Base-by-base conservation (phyloP, 2,888 invertebrate genomes). In the Encarsia formosa region DNA sequence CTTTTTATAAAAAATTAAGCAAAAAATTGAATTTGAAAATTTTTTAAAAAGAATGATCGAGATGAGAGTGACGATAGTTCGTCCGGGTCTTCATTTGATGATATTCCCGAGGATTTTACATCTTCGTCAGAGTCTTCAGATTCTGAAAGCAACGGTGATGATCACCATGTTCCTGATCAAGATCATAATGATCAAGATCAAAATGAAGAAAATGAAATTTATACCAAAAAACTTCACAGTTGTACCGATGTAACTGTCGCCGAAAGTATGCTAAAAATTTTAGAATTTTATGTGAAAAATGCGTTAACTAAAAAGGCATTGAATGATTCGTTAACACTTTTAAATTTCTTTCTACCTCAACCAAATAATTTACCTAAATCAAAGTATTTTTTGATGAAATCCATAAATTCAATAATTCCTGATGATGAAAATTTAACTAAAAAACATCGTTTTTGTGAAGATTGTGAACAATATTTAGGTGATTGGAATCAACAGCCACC, bases 331-430 rank as follows among this genome's bases (percentile, higher is more conserved):
- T 32, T 51, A 6, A 6, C 2, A 13, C 16, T 55, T n/a, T 8
- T 51, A 3, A 6, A 34, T 16, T 5, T 18, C 1, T 20, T 51
- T n/a, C 15, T 54, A 26, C 50, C 54, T 11, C 15, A 51, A 16
- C 42, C 34, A 15, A 51, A 47, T 24, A 37, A 51, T 43, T 19
- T 51, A 4, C 51, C 51, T 15, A 29, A 40, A 43, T 43, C 35
- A n/a, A 48, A 47, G 20, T 32, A 51, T 29, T 48, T 31, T 24
- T 31, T 51, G 2, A 19, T 35, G 2, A 51, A 51, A 43, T 35
- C 43, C 26, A 16, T 47, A 11, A 37, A 42, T 5, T 5, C 5
- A 31, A 24, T 39, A 5, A 9, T 48, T 11, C 55, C 47, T 9
- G 13, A 35, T 29, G 22, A 8, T 9, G 3, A 16, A 24, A 8